These are phyloP conservation scores for Anthoscopus minutus DNA, from an alignment of 2,113 vertebrate species.

Conservation along the genomic window DNA sequence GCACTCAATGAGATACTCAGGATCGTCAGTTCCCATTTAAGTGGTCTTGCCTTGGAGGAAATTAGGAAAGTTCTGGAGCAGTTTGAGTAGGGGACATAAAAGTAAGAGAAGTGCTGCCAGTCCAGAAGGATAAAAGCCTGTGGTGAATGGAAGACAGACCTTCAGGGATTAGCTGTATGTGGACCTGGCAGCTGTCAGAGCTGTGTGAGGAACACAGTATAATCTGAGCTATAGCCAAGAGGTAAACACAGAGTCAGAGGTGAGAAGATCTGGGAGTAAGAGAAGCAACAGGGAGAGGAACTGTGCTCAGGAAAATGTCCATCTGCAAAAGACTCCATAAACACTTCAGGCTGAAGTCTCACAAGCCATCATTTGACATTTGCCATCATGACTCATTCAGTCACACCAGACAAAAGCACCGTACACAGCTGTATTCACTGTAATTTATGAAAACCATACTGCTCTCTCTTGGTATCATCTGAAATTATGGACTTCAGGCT, in stretches of 20 bases:
- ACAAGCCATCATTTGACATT: background rate
- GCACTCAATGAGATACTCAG: background rate
- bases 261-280: background rate
- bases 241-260: background rate
- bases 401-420: background rate
- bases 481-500: background rate
- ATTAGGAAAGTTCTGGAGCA: background rate
- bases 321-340: background rate
- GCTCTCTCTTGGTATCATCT: background rate
- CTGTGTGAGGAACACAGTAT: background rate
- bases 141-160: background rate
- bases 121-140: background rate
- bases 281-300: background rate
- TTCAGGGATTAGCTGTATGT: background rate
- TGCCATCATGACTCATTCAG: background rate
- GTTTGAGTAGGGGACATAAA: background rate
- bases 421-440: background rate
- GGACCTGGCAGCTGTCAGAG: background rate
- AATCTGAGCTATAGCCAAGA: background rate
- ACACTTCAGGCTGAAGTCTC: background rate
- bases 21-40: background rate
- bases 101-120: background rate
- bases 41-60: background rate
- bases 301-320: background rate
- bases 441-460: conserved; percentile 1